phyloP scores from a whole-genome alignment of 2,113 vertebrate species.

The Zosterops pallidus region DNA sequence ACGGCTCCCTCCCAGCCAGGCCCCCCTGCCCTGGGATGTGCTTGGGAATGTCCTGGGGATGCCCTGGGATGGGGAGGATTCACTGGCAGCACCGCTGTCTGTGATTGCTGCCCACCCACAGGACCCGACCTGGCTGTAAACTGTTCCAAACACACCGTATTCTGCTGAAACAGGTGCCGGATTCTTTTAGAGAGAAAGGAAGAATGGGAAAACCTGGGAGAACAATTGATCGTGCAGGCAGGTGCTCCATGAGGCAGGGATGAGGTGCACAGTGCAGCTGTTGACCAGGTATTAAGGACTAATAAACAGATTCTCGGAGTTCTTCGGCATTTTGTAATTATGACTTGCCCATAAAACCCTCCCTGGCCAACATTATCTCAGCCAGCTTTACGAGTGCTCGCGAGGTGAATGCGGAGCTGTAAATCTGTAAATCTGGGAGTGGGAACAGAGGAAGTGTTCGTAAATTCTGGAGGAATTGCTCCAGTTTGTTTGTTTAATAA shows the following conservation, averaged over 20 bases:
- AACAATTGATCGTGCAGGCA: not conserved
- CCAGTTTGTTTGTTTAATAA: slow-evolving; percentile 71
- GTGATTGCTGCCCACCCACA: not conserved
- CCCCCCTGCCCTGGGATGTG: not conserved
- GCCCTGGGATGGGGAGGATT: not conserved
- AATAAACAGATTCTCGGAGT: slow-evolving; percentile 39
- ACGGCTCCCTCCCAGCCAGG: not conserved
- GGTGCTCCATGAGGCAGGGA: not conserved
- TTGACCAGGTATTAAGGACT: not conserved
- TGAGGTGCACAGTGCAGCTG: not conserved
- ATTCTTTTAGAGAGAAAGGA: not conserved
- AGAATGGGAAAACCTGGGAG: not conserved
- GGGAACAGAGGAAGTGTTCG: slow-evolving; percentile 54
- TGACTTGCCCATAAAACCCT: slow-evolving; percentile 62
- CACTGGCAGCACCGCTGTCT: not conserved
- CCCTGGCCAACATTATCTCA: slow-evolving; percentile 70
- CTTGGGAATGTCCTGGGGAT: not conserved
- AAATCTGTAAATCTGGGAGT: slow-evolving; percentile 58
- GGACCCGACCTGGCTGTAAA: not conserved
- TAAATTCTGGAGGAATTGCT: slow-evolving; percentile 67
- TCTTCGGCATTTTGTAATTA: slow-evolving; percentile 66
- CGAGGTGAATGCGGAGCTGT: slow-evolving; percentile 69
- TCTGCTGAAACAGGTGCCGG: accelerated
- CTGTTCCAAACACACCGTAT: accelerated
- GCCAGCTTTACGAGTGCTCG: slow-evolving; percentile 64